Conservation (phyloP, 2,113 vertebrate species). For the Chamaea fasciata region DNA sequence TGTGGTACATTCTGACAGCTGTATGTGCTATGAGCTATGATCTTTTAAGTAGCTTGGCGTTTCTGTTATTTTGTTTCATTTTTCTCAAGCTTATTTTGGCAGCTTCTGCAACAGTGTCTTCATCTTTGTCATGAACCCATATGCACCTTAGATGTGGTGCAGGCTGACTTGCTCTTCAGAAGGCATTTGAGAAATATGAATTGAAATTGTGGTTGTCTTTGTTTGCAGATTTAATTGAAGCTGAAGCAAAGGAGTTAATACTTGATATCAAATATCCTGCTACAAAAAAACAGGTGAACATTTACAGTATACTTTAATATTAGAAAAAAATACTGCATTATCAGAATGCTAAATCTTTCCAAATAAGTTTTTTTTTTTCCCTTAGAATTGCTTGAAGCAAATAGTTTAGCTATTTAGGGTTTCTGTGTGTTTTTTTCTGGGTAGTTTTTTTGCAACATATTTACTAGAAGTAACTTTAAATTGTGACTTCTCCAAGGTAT, state of each 20-base stretch:
- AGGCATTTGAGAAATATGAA: neutral
- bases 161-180: neutral
- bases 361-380: neutral
- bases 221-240: slow-evolving; percentile 82
- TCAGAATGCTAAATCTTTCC: neutral
- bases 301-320: neutral
- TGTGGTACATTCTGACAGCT: neutral
- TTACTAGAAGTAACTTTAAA: neutral
- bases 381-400: neutral
- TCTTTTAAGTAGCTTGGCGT: neutral
- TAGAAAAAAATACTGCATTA: neutral
- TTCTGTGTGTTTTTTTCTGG: neutral
- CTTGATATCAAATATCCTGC: slow-evolving; percentile 95
- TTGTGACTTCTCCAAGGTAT: neutral
- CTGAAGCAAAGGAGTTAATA: slow-evolving; percentile 83
- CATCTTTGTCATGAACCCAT: neutral
- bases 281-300: slow-evolving; percentile 90
- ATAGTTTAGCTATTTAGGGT: neutral
- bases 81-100: neutral
- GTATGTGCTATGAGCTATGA: neutral
- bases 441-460: neutral
- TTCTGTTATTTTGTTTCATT: neutral
- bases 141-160: neutral
- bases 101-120: neutral
- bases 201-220: neutral